Evolutionary conservation across 2,888 invertebrate genomes (phyloP), one percentile per base, ranked within the genome.

Genomic region (Pammene fasciana): DNA sequence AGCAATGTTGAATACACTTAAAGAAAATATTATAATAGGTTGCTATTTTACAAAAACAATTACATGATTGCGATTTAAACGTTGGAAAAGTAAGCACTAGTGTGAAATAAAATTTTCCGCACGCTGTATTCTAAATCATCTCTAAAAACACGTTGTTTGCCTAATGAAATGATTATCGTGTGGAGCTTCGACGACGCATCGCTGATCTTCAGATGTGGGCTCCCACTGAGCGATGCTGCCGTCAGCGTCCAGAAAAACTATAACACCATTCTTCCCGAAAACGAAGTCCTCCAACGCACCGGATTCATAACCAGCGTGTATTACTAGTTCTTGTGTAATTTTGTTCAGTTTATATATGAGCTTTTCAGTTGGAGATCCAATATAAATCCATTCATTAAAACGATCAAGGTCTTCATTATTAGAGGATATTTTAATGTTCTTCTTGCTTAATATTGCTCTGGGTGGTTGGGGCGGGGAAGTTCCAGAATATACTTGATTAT

Each of bases 241-340:
- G 7, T 60, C 46, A 14, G 10, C 46, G 14, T 60, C 60, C 5
- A 46, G 60, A 14, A 48, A 60, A 5, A 60, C 60, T 14, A 60
- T 36, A 5, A 13, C 9, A 10, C 14, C 46, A 10, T 60, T 14
- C 6, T 11, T 60, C 0, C 46, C 60, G 6, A 60, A 14, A 9
- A 60, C 46, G 14, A 60, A 60, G 10, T 60, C 60, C 16, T 60
- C 14, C 11, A 60, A 6, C 14, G 46, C 14, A 26, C 36, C 46
- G 0, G 60, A 10, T 10, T 34, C 6, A 14, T 60, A 60, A 14
- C 34, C 46, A 9, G 60, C 60, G 34, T 46, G 46, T 14, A 14
- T 46, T 8, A 10, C 34, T 0, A 46, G 14, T 11, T 36, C 34
- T 10, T 46, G 34, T 10, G 60, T 46, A 1, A 5, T 34, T 14